These are phyloP conservation scores for Nomada lathburiana DNA, from an alignment of 2,888 invertebrate species.

Conservation along the genomic window DNA sequence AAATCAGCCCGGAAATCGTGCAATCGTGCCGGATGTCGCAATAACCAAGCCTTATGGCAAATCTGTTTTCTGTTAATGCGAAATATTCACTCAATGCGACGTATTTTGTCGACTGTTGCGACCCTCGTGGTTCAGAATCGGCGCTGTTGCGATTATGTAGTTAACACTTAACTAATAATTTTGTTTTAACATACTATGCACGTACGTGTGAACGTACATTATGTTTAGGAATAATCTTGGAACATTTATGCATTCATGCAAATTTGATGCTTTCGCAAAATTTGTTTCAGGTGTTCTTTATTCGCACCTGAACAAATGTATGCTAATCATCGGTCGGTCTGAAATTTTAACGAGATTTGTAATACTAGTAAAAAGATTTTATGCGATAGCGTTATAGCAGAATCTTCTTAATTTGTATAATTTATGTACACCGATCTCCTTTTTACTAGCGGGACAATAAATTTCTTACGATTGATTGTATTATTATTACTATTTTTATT, in stretches of 20 bases:
- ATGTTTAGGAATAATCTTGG: neutral
- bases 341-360: too few species aligned
- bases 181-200: neutral
- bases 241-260: neutral
- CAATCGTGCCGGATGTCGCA: slow-evolving; percentile 10
- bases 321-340: too few species aligned
- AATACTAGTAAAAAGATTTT: too few species aligned
- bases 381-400: too few species aligned
- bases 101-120: neutral
- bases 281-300: neutral
- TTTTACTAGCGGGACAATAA: too few species aligned
- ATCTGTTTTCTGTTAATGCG: slow-evolving; percentile 22
- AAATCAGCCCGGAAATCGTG: slow-evolving; percentile 12
- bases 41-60: slow-evolving; percentile 25
- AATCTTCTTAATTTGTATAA: too few species aligned
- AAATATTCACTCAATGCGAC: slow-evolving; percentile 26
- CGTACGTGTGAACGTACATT: too few species aligned
- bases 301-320: neutral
- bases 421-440: too few species aligned
- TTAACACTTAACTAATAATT: neutral
- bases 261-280: neutral
- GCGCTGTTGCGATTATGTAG: neutral
- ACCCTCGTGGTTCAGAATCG: neutral
- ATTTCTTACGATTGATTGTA: too few species aligned
- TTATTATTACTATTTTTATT: too few species aligned